A percentile compares a stretch with the other conserved stretches of the same genome.
phyloP scores from a whole-genome alignment of 2,888 invertebrate genomes.

The Limnephilus rhombicus region DNA sequence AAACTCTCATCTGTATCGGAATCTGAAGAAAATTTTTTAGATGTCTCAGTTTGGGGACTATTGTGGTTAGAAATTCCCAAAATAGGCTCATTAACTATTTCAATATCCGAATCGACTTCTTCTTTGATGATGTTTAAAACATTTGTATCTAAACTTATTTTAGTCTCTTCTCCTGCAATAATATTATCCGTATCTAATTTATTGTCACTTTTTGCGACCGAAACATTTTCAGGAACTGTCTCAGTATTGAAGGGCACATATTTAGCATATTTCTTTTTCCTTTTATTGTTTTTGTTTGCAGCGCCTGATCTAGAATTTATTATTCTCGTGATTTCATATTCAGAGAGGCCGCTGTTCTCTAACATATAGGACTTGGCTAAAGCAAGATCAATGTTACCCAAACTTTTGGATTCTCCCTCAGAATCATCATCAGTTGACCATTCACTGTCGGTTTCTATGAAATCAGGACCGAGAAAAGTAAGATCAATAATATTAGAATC shows the following conservation, averaged over 20 bases:
- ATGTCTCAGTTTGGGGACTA: neutral
- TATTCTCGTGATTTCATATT: conserved; percentile 82
- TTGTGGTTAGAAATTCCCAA: neutral
- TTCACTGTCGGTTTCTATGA: conserved; percentile 54
- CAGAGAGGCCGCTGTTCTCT: conserved; percentile 86
- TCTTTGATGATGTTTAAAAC: neutral
- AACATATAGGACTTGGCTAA: conserved; percentile 85
- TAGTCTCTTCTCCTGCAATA: neutral
- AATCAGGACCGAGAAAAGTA: conserved; percentile 72
- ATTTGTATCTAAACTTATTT: conserved; percentile 16
- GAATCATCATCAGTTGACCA: conserved; percentile 74
- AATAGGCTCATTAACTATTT: neutral
- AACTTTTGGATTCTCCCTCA: conserved; percentile 71
- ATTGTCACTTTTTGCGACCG: conserved; percentile 68
- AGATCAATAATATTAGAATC: conserved; percentile 75
- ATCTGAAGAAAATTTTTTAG: conserved; percentile 21
- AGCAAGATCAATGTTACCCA: conserved; percentile 73
- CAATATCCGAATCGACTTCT: conserved; percentile 5
- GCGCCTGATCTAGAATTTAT: conserved; percentile 69
- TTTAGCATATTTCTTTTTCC: conserved; percentile 2
- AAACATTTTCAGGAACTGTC: neutral
- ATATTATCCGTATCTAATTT: conserved; percentile 70
- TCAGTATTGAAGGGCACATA: neutral
- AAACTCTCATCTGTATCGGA: conserved; percentile 69
- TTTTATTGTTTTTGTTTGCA: neutral